Conservation (phyloP, 1,140 invertebrate species). For the Agrilus planipennis region DNA sequence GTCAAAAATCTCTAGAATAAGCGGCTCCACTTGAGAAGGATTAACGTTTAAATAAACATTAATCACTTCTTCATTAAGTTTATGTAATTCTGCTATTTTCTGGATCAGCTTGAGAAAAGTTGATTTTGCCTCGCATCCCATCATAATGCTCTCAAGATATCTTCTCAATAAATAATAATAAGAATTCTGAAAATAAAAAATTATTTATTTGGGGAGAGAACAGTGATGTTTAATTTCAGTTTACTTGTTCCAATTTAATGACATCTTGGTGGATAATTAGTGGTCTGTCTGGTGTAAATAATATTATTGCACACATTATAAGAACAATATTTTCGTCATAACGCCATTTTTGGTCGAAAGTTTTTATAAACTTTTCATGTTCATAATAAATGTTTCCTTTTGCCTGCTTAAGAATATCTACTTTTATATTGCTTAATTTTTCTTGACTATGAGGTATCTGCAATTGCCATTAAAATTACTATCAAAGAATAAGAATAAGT, state of each 20-base stretch:
- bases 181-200: conserved; percentile 56
- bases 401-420: conserved; percentile 76
- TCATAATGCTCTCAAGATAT: conserved; percentile 73
- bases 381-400: conserved; percentile 77
- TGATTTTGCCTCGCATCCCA: conserved; percentile 71
- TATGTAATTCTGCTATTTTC: conserved; percentile 76
- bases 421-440: conserved; percentile 59
- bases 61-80: conserved; percentile 75
- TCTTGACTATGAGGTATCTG: conserved; percentile 64
- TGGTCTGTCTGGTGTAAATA: conserved; percentile 74
- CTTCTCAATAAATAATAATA: conserved; percentile 79
- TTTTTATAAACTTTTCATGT: conserved; percentile 67
- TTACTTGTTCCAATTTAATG: conserved; percentile 76
- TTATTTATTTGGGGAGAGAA: background rate
- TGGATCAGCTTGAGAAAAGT: conserved; percentile 77
- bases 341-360: conserved; percentile 68
- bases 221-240: background rate
- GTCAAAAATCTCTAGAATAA: conserved; percentile 88
- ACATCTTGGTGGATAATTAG: conserved; percentile 72
- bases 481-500: background rate
- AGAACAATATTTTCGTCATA: conserved; percentile 80
- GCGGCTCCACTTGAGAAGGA: conserved; percentile 76
- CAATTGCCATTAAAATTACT: conserved; percentile 7
- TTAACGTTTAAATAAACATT: conserved; percentile 82
- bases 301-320: conserved; percentile 76